Evolutionary conservation across 2,797 vertebrate species (phyloP).

Genomic region (Dendrocincla fuliginosa): DNA sequence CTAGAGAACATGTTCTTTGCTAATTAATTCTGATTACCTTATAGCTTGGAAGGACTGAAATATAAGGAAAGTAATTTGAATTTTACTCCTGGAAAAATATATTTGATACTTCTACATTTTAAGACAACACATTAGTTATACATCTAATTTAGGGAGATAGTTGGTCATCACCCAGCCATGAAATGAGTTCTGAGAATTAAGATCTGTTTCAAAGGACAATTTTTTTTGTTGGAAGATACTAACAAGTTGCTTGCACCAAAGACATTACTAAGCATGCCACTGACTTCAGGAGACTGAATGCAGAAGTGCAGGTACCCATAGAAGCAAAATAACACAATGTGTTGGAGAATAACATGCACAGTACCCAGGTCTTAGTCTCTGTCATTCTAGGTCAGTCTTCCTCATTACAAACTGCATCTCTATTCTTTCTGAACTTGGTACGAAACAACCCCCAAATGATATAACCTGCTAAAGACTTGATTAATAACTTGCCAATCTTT

Average conservation of each 20-base stretch:
- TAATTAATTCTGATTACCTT: neutral
- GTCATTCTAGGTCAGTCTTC: neutral
- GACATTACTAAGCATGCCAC: neutral
- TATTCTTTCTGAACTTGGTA: neutral
- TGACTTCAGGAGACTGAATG: neutral
- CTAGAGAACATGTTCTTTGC: neutral
- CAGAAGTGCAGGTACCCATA: neutral
- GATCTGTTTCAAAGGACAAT: neutral
- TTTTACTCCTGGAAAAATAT: neutral
- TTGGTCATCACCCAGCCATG: neutral
- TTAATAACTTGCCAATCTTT: neutral
- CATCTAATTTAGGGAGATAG: neutral
- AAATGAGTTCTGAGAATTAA: conserved; percentile 22
- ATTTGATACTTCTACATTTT: neutral
- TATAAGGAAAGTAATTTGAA: neutral
- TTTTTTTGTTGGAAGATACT: neutral
- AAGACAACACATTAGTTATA: neutral
- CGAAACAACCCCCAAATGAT: neutral
- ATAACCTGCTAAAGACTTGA: neutral
- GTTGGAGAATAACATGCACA: neutral
- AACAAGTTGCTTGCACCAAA: neutral
- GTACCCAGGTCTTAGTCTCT: neutral
- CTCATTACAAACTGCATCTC: neutral
- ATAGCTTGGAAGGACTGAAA: neutral
- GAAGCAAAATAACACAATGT: neutral